phyloP scores from a whole-genome alignment of 2,797 vertebrate genomes.

The Acanthis flammea region DNA sequence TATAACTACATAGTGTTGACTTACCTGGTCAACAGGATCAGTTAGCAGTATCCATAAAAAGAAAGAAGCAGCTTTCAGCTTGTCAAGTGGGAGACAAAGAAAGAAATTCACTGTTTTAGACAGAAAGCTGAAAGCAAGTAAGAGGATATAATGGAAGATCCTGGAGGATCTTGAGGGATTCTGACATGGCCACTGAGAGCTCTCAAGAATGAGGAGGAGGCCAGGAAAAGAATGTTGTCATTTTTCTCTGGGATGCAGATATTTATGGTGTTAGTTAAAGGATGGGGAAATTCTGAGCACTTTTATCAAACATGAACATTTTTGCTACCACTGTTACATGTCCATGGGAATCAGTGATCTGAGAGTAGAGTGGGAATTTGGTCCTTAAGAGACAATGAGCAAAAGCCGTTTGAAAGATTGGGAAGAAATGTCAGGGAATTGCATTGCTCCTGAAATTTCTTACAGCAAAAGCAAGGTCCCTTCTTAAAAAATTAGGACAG shows the following conservation, averaged over 20 bases:
- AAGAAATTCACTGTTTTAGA: neutral
- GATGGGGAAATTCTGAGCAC: neutral
- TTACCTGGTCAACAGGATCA: neutral
- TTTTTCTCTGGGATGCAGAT: neutral
- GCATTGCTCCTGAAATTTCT: neutral
- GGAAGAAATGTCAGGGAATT: neutral
- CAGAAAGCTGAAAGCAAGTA: neutral
- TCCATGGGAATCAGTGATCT: neutral
- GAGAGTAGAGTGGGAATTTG: neutral
- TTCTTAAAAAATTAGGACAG: neutral
- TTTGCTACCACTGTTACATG: neutral
- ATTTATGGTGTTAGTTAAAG: neutral
- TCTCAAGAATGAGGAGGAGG: neutral
- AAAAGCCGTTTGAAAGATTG: neutral
- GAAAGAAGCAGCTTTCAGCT: neutral
- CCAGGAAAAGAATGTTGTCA: neutral
- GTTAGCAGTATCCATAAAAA: neutral
- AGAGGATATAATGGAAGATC: neutral
- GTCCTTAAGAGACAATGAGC: neutral
- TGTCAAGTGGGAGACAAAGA: neutral
- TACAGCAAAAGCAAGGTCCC: neutral
- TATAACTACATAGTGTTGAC: neutral
- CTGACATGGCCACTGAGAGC: neutral
- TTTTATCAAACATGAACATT: neutral
- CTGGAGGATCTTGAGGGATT: neutral